Evolutionary conservation across 2,888 invertebrate species (phyloP).

Genomic region (Drosophila formosana): DNA sequence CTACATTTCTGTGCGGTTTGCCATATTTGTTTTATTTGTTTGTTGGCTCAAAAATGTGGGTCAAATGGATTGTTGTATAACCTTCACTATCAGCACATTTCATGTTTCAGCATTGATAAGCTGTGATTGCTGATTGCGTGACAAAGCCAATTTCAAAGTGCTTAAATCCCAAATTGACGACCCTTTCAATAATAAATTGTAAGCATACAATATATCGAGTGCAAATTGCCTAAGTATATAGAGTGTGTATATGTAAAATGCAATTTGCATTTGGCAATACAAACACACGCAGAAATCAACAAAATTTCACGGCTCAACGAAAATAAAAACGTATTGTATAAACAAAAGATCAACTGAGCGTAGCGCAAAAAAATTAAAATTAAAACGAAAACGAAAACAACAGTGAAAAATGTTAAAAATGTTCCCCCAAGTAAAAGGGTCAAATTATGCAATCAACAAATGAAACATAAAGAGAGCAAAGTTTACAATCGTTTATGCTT

Average conservation of each 20-base stretch:
- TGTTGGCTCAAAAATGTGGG: conserved; percentile 37
- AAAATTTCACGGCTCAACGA: conserved; percentile 33
- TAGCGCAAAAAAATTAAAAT: conserved; percentile 14
- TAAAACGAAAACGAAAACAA: not conserved
- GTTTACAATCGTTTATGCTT: not conserved
- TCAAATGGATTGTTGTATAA: conserved; percentile 52
- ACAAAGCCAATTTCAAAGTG: conserved; percentile 24
- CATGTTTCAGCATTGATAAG: conserved; percentile 40
- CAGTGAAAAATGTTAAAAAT: conserved; percentile 12
- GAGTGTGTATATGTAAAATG: conserved; percentile 39
- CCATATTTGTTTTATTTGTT: not conserved
- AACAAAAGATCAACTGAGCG: conserved; percentile 34
- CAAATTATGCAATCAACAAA: conserved; percentile 31
- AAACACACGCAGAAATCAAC: conserved; percentile 26
- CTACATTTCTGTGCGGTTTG: not conserved
- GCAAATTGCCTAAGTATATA: conserved; percentile 14
- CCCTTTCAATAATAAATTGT: conserved; percentile 3
- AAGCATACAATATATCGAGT: not conserved
- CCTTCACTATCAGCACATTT: conserved; percentile 49
- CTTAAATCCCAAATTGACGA: conserved; percentile 4
- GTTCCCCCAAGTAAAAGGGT: conserved; percentile 18
- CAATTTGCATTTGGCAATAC: conserved; percentile 48
- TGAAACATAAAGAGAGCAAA: not conserved
- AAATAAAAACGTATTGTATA: conserved; percentile 35
- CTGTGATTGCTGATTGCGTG: conserved; percentile 26